Evolutionary conservation across 2,888 invertebrate species (phyloP).

Genomic region (Ophion costatus): DNA sequence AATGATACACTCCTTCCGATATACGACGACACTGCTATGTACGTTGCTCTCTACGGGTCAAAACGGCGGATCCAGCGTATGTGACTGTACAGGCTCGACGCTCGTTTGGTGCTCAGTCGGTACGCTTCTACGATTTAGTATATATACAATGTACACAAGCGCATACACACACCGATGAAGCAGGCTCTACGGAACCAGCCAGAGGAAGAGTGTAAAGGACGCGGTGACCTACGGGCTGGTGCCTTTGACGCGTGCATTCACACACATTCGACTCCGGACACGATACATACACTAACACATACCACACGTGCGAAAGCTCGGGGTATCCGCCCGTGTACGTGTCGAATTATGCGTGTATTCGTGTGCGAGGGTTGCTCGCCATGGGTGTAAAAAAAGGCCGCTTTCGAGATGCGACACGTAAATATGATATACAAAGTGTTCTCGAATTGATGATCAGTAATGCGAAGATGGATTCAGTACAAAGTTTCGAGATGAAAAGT

Average conservation of each 20-base stretch:
- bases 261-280: conserved; percentile 46
- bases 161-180: background rate
- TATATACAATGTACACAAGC: background rate
- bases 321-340: background rate
- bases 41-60: background rate
- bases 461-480: background rate
- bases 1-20: background rate
- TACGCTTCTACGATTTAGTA: background rate
- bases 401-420: background rate
- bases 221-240: conserved; percentile 72
- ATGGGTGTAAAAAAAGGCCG: conserved; percentile 19
- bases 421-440: background rate
- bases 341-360: background rate
- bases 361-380: conserved; percentile 22
- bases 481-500: background rate
- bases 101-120: background rate
- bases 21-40: background rate
- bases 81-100: background rate
- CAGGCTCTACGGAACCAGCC: conserved; percentile 1
- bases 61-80: background rate
- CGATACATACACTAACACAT: background rate
- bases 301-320: background rate
- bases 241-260: conserved; percentile 71
- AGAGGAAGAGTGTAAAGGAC: conserved; percentile 68
- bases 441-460: background rate